These are phyloP conservation scores for Lissonota sp. DNA, from an alignment of 2,888 invertebrate species.

Conservation along the genomic window DNA sequence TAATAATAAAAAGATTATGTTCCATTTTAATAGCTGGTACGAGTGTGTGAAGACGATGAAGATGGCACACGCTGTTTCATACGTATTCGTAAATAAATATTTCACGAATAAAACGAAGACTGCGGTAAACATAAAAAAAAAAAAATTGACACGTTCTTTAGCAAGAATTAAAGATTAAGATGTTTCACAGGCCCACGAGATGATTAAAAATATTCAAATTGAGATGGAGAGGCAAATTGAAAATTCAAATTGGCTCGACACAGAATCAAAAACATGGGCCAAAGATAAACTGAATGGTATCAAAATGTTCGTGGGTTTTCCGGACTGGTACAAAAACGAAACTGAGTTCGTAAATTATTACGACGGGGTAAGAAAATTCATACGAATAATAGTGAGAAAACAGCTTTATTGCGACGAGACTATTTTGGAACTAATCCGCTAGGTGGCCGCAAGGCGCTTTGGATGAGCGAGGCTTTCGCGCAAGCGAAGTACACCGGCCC, in stretches of 20 bases:
- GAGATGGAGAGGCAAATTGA: constrained; percentile 85
- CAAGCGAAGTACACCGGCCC: too few species aligned
- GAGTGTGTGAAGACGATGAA: constrained; percentile 59
- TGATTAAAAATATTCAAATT: constrained; percentile 85
- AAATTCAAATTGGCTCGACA: constrained; percentile 86
- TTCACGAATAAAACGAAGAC: constrained; percentile 37
- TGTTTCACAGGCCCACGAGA: constrained; percentile 79
- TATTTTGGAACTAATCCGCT: too few species aligned
- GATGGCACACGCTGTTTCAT: constrained; percentile 50
- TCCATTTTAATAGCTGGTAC: constrained; percentile 38
- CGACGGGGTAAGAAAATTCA: constrained; percentile 79
- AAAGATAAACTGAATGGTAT: constrained; percentile 85
- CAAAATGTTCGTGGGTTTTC: constrained; percentile 85
- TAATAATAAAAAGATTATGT: neutral
- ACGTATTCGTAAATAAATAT: constrained; percentile 60
- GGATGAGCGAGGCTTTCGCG: too few species aligned
- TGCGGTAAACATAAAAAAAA: constrained; percentile 22
- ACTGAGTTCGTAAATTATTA: constrained; percentile 85
- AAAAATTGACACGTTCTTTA: too few species aligned
- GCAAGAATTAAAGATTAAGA: too few species aligned
- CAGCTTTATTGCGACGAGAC: neutral
- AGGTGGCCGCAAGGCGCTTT: too few species aligned
- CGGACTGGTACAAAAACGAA: constrained; percentile 85
- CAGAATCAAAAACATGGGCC: constrained; percentile 84
- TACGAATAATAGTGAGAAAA: neutral